These are phyloP conservation scores for Drosophila demipolita DNA, from an alignment of 2,888 invertebrate species.

Conservation along the genomic window DNA sequence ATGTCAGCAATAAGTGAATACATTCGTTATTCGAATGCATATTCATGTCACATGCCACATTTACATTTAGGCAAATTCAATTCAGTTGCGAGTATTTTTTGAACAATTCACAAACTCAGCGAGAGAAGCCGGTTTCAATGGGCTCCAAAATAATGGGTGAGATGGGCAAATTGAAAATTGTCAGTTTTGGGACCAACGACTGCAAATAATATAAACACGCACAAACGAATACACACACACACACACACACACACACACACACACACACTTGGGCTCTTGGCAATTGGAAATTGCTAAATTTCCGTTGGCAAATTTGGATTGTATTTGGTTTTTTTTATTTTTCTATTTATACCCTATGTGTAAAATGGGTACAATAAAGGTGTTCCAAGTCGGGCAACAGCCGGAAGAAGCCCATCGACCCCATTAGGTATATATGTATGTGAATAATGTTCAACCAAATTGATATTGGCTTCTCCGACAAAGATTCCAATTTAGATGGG, in stretches of 20 bases:
- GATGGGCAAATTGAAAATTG: neutral
- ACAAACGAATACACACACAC: neutral
- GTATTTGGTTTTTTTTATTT: conserved; percentile 26
- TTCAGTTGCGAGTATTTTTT: neutral
- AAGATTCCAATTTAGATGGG: neutral
- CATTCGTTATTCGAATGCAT: conserved; percentile 29
- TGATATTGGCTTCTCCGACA: neutral
- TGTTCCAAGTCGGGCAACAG: conserved; percentile 3
- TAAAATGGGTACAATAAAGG: neutral
- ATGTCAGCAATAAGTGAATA: conserved; percentile 24
- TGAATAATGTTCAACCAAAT: neutral
- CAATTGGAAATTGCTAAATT: conserved; percentile 63
- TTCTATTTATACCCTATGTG: neutral
- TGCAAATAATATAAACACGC: conserved; percentile 24
- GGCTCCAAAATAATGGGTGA: neutral
- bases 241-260: neutral
- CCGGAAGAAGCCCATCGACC: neutral
- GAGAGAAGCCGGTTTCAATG: neutral
- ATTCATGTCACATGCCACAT: conserved; percentile 26
- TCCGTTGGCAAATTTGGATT: conserved; percentile 66
- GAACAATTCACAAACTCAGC: neutral
- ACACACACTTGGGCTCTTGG: conserved; percentile 10
- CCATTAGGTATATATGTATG: neutral
- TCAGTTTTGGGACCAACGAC: conserved; percentile 27
- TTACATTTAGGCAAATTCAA: conserved; percentile 11